phyloP scores from a whole-genome alignment of 30 jellyfish, hydroid and myxozoan genomes.

The Cassiopea xamachana region DNA sequence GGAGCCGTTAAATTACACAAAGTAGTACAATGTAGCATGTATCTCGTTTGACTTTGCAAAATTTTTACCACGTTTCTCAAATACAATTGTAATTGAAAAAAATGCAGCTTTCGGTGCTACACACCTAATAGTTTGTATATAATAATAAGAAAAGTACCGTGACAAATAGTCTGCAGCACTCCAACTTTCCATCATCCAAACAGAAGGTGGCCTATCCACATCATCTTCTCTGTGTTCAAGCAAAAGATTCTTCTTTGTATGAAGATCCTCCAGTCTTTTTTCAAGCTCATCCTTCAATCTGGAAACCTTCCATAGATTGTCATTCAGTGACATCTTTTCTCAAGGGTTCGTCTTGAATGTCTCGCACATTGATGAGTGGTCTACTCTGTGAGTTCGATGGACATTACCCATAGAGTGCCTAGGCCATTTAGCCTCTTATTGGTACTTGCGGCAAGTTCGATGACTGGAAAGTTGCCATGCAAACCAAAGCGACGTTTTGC shows the following conservation, averaged over 20 bases:
- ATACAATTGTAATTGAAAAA: background rate
- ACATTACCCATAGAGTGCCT: too few species aligned
- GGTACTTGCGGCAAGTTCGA: too few species aligned
- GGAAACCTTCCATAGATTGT: background rate
- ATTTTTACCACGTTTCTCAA: constrained; percentile 63
- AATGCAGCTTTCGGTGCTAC: background rate
- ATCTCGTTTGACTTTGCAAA: background rate
- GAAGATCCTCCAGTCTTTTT: constrained; percentile 32
- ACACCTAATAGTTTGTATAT: background rate
- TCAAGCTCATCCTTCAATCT: constrained; percentile 9
- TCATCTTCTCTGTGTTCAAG: constrained; percentile 48
- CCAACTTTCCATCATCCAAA: constrained; percentile 96
- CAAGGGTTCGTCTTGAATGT: background rate
- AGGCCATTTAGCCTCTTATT: too few species aligned
- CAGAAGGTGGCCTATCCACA: constrained; percentile 56
- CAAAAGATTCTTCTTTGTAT: constrained; percentile 41
- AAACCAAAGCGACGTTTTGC: too few species aligned
- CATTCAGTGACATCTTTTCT: background rate
- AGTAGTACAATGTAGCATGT: too few species aligned
- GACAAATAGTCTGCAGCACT: constrained; percentile 76
- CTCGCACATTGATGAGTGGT: background rate
- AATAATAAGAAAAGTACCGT: background rate
- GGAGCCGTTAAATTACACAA: too few species aligned
- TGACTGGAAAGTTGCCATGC: too few species aligned
- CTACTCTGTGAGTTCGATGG: too few species aligned